Evolutionary conservation across 2,797 vertebrate species (phyloP).

Genomic region (Bovichtus diacanthus): DNA sequence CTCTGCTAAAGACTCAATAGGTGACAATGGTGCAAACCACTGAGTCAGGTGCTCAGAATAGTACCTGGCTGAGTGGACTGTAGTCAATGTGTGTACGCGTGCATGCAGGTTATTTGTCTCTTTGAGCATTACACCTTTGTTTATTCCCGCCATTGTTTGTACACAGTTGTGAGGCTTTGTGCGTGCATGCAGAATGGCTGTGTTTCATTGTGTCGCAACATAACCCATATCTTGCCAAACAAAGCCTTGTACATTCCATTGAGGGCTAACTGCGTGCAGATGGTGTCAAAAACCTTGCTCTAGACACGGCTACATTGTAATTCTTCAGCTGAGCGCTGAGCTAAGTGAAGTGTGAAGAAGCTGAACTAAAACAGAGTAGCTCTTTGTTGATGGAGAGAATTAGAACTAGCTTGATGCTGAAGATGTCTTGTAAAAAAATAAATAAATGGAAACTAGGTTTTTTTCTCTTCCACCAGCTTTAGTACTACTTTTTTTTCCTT

Average conservation of each 20-base stretch:
- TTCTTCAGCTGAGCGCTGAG: conserved; percentile 23
- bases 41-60: conserved; percentile 68
- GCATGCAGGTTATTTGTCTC: conserved; percentile 31
- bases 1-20: conserved; percentile 37
- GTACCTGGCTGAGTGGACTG: conserved; percentile 43
- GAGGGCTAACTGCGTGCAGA: conserved; percentile 9
- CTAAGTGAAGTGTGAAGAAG: conserved; percentile 30
- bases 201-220: conserved; percentile 11
- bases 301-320: conserved; percentile 8
- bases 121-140: conserved; percentile 43
- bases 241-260: background rate
- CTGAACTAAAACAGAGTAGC: conserved; percentile 12
- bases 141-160: conserved; percentile 30
- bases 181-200: background rate
- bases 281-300: background rate
- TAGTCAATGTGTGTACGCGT: conserved; percentile 26
- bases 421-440: background rate
- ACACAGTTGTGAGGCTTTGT: conserved; percentile 21
- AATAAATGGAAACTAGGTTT: too few species aligned
- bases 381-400: conserved; percentile 37
- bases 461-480: background rate
- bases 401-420: background rate
- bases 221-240: conserved; percentile 21
- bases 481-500: background rate
- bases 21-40: conserved; percentile 52